phyloP scores from a whole-genome alignment of 2,888 invertebrate genomes.

The Rhamnusium bicolor region DNA sequence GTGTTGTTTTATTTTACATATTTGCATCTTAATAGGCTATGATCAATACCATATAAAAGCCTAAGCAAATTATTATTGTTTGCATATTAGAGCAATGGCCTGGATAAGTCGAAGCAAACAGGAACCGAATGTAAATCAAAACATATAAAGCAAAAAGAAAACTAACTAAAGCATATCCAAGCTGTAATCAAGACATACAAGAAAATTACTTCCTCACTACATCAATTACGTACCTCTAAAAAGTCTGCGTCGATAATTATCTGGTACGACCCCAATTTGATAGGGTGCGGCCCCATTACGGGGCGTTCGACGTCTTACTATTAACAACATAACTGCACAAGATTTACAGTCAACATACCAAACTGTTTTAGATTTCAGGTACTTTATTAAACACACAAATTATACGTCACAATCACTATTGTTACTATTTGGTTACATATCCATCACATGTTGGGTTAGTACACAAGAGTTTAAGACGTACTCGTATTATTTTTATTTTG shows the following conservation, averaged over 20 bases:
- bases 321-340: constrained; percentile 18
- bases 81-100: background rate
- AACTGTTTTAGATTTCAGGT: constrained; percentile 4
- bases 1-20: background rate
- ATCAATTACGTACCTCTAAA: constrained; percentile 47
- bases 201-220: constrained; percentile 15
- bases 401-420: constrained; percentile 6
- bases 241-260: constrained; percentile 47
- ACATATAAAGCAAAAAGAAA: background rate
- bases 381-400: background rate
- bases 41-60: background rate
- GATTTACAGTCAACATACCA: background rate
- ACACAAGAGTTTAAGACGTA: background rate
- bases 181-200: constrained; percentile 4
- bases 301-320: constrained; percentile 38
- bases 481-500: background rate
- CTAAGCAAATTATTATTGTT: background rate
- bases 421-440: background rate
- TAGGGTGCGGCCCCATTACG: constrained; percentile 38
- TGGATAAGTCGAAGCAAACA: background rate
- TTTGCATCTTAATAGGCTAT: background rate
- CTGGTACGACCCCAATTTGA: constrained; percentile 42
- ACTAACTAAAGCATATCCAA: constrained; percentile 2
- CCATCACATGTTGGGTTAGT: constrained; percentile 7
- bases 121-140: background rate